phyloP scores from a whole-genome alignment of 2,113 vertebrate genomes.

The Columbina picui region DNA sequence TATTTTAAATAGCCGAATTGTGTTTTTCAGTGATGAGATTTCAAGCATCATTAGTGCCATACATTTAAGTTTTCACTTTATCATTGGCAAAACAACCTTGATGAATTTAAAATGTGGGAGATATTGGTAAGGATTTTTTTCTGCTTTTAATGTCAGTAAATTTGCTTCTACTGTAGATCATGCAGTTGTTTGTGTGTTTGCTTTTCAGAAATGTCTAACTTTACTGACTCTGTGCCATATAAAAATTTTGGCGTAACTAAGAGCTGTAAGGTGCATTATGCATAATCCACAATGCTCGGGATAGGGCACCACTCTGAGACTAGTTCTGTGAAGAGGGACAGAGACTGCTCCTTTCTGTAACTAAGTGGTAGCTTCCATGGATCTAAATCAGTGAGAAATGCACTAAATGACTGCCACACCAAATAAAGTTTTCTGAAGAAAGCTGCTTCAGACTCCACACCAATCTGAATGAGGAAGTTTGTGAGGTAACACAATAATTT shows the following conservation, averaged over 20 bases:
- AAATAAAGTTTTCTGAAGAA: not conserved
- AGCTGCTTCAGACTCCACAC: not conserved
- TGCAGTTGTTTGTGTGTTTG: not conserved
- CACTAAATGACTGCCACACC: not conserved
- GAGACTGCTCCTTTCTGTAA: not conserved
- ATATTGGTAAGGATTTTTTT: not conserved
- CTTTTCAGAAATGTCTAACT: not conserved
- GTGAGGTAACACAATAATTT: not conserved
- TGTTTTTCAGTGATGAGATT: not conserved
- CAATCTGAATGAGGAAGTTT: not conserved
- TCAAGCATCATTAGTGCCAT: not conserved
- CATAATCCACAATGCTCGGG: not conserved
- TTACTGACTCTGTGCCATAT: not conserved
- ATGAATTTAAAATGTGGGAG: not conserved
- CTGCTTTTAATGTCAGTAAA: not conserved
- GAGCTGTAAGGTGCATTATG: accelerated
- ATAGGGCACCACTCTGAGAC: not conserved
- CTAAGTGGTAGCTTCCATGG: not conserved
- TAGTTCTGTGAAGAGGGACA: not conserved
- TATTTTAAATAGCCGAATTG: not conserved
- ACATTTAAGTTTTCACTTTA: not conserved
- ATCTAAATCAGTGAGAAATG: not conserved
- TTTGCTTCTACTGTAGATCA: not conserved
- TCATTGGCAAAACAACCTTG: not conserved
- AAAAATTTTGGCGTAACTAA: not conserved